Conservation (phyloP, 2,113 vertebrate genomes). For the Polypterus senegalus region DNA sequence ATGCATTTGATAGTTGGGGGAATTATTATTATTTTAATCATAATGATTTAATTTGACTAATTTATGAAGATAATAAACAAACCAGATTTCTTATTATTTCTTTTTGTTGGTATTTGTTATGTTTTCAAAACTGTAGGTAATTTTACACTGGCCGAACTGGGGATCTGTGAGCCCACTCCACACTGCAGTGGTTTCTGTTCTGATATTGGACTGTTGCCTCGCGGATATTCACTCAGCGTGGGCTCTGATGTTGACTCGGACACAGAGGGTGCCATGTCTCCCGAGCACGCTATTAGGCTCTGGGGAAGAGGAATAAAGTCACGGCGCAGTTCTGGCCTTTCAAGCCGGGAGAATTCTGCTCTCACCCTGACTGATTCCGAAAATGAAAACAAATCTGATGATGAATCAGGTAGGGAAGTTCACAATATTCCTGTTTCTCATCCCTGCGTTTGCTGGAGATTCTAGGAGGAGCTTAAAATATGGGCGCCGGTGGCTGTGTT, state of each 20-base stretch:
- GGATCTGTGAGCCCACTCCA: conserved; percentile 75
- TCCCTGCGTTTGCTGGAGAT: too few species aligned
- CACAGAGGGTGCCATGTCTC: conserved; percentile 80
- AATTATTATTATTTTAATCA: too few species aligned
- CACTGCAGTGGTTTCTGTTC: conserved; percentile 78
- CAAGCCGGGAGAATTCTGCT: conserved; percentile 81
- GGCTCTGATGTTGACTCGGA: conserved; percentile 83
- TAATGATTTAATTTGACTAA: conserved; percentile 3
- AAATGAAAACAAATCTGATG: conserved; percentile 84
- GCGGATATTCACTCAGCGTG: conserved; percentile 74
- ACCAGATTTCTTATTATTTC: not conserved
- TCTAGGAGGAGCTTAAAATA: too few species aligned
- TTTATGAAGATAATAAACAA: not conserved
- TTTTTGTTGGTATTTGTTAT: not conserved
- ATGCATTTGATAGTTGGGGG: too few species aligned
- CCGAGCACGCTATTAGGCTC: conserved; percentile 77
- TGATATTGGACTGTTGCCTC: conserved; percentile 78
- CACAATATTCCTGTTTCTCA: too few species aligned
- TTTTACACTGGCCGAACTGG: conserved; percentile 84
- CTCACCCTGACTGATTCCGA: conserved; percentile 87
- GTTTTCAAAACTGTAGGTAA: conserved; percentile 53
- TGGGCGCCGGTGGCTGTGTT: too few species aligned
- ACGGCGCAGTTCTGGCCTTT: conserved; percentile 75
- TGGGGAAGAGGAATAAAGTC: conserved; percentile 82
- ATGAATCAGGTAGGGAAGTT: conserved; percentile 79